phyloP scores from a whole-genome alignment of 2,113 vertebrate species.

The Gasterosteus nipponicus region DNA sequence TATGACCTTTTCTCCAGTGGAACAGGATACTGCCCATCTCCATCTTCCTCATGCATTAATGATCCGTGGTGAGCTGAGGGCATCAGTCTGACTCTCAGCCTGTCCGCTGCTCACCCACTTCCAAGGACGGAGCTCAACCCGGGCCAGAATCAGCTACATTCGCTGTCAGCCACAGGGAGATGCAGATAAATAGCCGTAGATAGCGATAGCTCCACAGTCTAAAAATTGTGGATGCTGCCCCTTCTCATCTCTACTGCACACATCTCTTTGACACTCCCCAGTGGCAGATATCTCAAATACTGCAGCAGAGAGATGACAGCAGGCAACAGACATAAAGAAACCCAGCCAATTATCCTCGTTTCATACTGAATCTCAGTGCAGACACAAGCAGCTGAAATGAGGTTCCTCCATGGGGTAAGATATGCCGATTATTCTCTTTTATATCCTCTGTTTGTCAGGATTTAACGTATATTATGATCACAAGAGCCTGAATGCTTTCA shows the following conservation, averaged over 20 bases:
- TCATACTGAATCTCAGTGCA: conserved; percentile 40
- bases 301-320: conserved; percentile 54
- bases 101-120: conserved; percentile 65
- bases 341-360: conserved; percentile 65
- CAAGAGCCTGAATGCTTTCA: conserved; percentile 22
- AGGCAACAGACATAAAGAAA: conserved; percentile 58
- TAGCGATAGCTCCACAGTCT: conserved; percentile 52
- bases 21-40: conserved; percentile 79
- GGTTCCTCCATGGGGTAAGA: neutral
- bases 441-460: conserved; percentile 38
- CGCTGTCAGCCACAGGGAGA: conserved; percentile 66
- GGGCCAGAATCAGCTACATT: conserved; percentile 57
- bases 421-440: conserved; percentile 22
- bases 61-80: conserved; percentile 79
- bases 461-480: conserved; percentile 45
- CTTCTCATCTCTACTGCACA: conserved; percentile 57
- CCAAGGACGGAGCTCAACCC: conserved; percentile 72
- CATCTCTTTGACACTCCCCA: conserved; percentile 61
- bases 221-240: conserved; percentile 50
- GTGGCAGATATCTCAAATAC: conserved; percentile 63
- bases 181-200: conserved; percentile 68
- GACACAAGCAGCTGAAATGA: conserved; percentile 35
- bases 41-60: conserved; percentile 83
- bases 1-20: conserved; percentile 79
- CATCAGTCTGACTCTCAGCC: conserved; percentile 78